These are phyloP conservation scores for Tenthredo notha DNA, from an alignment of 2,888 invertebrate species.

Conservation along the genomic window DNA sequence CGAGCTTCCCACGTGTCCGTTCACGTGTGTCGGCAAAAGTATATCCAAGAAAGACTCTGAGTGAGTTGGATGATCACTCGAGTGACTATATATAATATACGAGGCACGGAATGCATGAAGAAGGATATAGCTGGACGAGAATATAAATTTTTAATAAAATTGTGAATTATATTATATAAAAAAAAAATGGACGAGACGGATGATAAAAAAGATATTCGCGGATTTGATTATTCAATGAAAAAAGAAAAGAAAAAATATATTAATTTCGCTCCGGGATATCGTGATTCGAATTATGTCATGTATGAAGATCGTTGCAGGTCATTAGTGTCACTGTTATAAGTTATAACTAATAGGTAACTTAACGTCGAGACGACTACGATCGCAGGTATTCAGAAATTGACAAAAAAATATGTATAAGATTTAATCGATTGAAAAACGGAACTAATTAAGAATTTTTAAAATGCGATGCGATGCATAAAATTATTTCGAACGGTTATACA, in stretches of 20 bases:
- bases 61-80: neutral
- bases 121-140: neutral
- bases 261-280: neutral
- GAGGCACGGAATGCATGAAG: neutral
- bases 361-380: no score
- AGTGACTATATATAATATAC: no score
- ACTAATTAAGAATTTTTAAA: neutral
- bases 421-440: neutral
- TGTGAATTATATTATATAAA: neutral
- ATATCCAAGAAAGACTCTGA: neutral
- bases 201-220: neutral
- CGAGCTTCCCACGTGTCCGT: slow-evolving; percentile 44
- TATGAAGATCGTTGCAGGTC: neutral
- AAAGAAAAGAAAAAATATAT: neutral
- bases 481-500: neutral
- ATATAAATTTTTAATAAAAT: neutral
- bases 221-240: neutral
- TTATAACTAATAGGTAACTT: no score
- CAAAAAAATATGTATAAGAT: no score
- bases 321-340: neutral
- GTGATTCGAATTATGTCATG: neutral
- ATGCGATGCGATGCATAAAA: neutral
- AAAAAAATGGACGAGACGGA: neutral
- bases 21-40: slow-evolving; percentile 36
- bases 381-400: no score